phyloP scores from a whole-genome alignment of 2,888 invertebrate genomes.

The Brassicogethes aeneus region DNA sequence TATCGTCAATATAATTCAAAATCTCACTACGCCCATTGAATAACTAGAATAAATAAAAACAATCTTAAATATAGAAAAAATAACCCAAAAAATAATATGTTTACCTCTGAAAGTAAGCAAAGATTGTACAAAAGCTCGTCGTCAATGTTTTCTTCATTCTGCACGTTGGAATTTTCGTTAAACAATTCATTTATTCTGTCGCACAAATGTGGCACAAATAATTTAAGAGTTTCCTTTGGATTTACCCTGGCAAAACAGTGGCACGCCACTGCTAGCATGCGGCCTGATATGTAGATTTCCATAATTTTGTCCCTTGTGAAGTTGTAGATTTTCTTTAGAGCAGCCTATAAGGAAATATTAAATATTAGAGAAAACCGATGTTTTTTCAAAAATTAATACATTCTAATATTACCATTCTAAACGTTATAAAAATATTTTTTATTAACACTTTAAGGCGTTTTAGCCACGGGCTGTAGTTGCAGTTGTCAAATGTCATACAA shows the following conservation, averaged over 20 bases:
- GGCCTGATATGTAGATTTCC: slow-evolving; percentile 77
- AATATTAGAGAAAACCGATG: no score
- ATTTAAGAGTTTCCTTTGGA: slow-evolving; percentile 58
- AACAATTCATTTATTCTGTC: slow-evolving; percentile 53
- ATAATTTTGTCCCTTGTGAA: slow-evolving; percentile 69
- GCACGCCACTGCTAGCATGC: slow-evolving; percentile 65
- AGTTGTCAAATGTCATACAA: no score
- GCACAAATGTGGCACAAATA: slow-evolving; percentile 65
- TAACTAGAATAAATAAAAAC: slow-evolving; percentile 36
- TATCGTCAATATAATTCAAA: slow-evolving; percentile 53
- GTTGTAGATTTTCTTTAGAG: slow-evolving; percentile 63
- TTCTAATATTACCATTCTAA: no score
- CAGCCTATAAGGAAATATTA: slow-evolving; percentile 48
- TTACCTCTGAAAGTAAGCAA: slow-evolving; percentile 58
- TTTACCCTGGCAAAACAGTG: slow-evolving; percentile 57
- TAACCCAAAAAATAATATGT: neutral
- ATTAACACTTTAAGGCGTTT: no score
- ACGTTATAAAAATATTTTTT: no score
- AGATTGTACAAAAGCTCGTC: slow-evolving; percentile 71
- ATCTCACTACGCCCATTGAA: slow-evolving; percentile 57
- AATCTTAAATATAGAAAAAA: slow-evolving; percentile 2
- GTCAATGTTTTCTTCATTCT: slow-evolving; percentile 68
- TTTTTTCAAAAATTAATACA: no score
- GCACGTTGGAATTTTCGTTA: slow-evolving; percentile 54
- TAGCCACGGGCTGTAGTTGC: no score